These are phyloP conservation scores for Cairina moschata DNA, from an alignment of 2,113 vertebrate genomes.

Conservation along the genomic window DNA sequence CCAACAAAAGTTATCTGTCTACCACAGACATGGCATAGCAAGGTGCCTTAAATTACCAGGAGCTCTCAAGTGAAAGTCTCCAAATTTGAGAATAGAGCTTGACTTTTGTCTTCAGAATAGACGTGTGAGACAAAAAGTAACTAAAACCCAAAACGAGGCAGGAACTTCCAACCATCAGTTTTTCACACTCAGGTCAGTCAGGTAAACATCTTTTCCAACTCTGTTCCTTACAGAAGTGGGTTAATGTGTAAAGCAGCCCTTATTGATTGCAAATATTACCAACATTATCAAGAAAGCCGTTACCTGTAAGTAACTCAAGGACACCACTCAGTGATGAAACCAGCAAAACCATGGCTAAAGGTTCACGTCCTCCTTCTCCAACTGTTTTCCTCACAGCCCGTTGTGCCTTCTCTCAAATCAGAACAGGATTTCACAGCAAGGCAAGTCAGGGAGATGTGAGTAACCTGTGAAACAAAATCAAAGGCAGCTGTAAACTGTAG, in stretches of 20 bases:
- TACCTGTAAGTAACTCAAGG: neutral
- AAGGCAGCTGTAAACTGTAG: neutral
- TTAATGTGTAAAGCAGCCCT: accelerated
- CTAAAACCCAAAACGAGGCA: neutral
- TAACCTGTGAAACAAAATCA: neutral
- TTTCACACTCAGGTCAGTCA: neutral
- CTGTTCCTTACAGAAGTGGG: neutral
- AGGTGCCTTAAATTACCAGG: neutral
- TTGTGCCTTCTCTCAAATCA: neutral
- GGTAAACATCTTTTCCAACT: neutral
- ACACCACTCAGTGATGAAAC: neutral
- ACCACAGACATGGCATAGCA: accelerated
- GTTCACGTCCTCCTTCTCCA: neutral
- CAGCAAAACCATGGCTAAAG: neutral
- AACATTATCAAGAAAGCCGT: neutral
- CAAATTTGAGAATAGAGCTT: neutral
- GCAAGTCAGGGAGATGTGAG: neutral
- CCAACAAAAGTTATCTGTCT: neutral
- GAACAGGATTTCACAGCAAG: neutral
- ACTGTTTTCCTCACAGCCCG: neutral
- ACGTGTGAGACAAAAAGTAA: neutral
- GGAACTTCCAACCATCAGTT: neutral
- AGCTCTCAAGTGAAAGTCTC: neutral
- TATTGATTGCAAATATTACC: neutral
- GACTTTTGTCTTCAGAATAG: neutral